Base-by-base conservation (phyloP, 1,140 invertebrate species). In the Tetraneura akinire region DNA sequence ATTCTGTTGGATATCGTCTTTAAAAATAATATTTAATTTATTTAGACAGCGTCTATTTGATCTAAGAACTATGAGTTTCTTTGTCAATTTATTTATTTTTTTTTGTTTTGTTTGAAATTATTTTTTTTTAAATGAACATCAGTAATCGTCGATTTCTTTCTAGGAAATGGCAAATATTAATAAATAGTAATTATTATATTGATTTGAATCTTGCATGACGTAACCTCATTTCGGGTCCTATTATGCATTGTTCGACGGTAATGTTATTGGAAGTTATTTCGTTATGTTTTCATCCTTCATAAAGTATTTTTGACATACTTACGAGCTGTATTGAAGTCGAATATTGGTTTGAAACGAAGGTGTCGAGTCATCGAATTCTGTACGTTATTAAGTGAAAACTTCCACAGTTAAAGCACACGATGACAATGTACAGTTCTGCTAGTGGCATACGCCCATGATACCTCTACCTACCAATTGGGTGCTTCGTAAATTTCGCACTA, bases 271-370 rank as follows among this genome's bases (percentile, higher is more conserved):
- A 2, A 55, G 51, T 57, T 76, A 57, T 76, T 57, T 76, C 32
- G 73, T 76, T 53, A 76, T 32, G 53, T 76, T 76, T 76, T 76
- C 57, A 76, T 42, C 53, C 51, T 32, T 10, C 32, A 42, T 37
- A 18, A n/a, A 42, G 51, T 11, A 29, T 37, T 74, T 74, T 74
- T n/a, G 51, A 57, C 51, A 74, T n/a, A 64, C 14, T n/a, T 8
- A 9, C 51, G 64, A 3, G 37, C 45, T 68, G 42, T 76, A 76
- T 60, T 26, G 53, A n/a, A 60, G 74, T 55, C 21, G 37, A 62
- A 78, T 78, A 78, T 78, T 18, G 55, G 73, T 76, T 53, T 53
- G 73, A 76, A 76, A 76, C 60, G 32, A 76, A 76, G 73, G 73
- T 76, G 73, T 76, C 73, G 73, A 76, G 53, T 76, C 73, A 55